A percentile compares a stretch with the other conserved stretches of the same genome.
phyloP scores from a whole-genome alignment of 2,888 invertebrate genomes.

The Philaethria dido region DNA sequence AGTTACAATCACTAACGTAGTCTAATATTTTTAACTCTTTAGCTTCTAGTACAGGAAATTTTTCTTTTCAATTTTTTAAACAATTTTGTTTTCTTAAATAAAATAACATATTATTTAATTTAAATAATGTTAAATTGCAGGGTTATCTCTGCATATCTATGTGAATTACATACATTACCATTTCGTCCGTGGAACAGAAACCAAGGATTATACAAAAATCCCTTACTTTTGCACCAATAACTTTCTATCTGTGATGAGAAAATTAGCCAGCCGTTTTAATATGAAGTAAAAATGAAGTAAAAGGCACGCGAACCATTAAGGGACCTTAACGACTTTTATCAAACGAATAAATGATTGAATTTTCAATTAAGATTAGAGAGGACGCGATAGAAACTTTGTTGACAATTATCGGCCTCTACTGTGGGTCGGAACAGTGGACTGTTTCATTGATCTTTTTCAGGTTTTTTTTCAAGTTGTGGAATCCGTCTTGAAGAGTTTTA shows the following conservation, averaged over 20 bases:
- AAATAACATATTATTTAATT: no score
- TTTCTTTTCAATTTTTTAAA: no score
- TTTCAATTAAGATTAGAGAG: conserved; percentile 78
- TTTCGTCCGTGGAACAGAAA: conserved; percentile 28
- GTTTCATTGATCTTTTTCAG: conserved; percentile 47
- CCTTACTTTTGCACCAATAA: conserved; percentile 44
- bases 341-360: conserved; percentile 82
- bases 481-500: background rate
- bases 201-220: conserved; percentile 37
- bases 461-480: conserved; percentile 12
- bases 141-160: conserved; percentile 17
- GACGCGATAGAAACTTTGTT: conserved; percentile 66
- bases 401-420: conserved; percentile 62
- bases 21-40: no score
- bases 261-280: conserved; percentile 68
- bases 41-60: no score
- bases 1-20: no score
- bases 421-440: conserved; percentile 51
- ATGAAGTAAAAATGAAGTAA: conserved; percentile 67
- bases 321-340: conserved; percentile 73
- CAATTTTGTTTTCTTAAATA: no score
- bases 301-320: conserved; percentile 70
- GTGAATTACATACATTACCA: conserved; percentile 24
- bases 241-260: conserved; percentile 58
- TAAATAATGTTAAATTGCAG: no score